Percentiles rank a stretch among this genome's conserved stretches.
phyloP scores from a whole-genome alignment of 2,797 vertebrate species.

The Discoglossus pictus region DNA sequence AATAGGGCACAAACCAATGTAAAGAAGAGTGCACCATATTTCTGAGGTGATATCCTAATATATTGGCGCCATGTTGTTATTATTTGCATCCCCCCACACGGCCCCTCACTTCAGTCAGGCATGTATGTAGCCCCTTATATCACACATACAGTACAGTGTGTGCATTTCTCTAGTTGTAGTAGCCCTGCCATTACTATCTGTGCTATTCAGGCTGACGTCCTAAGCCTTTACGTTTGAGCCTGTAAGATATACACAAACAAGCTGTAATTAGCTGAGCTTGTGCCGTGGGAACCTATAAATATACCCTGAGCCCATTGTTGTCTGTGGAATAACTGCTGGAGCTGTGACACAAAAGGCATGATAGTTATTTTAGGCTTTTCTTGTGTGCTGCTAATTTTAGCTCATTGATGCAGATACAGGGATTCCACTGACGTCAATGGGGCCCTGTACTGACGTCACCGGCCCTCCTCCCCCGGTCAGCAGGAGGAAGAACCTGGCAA shows the following conservation, averaged over 20 bases:
- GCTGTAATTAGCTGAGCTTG: slow-evolving; percentile 40
- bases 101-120: too few species aligned
- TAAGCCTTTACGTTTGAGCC: slow-evolving; percentile 4
- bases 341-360: slow-evolving; percentile 50
- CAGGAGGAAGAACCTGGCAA: slow-evolving; percentile 53
- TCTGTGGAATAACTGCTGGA: slow-evolving; percentile 46
- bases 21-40: too few species aligned
- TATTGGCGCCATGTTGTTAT: too few species aligned
- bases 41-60: too few species aligned
- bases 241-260: neutral
- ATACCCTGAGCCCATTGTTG: slow-evolving; percentile 34
- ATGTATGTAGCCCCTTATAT: too few species aligned
- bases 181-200: too few species aligned
- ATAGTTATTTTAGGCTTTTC: slow-evolving; percentile 46
- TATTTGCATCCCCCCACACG: too few species aligned
- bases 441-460: slow-evolving; percentile 60
- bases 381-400: slow-evolving; percentile 52
- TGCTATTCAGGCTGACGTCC: slow-evolving; percentile 5
- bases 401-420: slow-evolving; percentile 57
- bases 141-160: too few species aligned
- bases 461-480: slow-evolving; percentile 52
- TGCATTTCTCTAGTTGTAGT: too few species aligned
- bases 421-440: slow-evolving; percentile 68
- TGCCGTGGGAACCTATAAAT: slow-evolving; percentile 35
- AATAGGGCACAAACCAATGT: too few species aligned